Evolutionary conservation across 1,140 invertebrate species (phyloP).

Genomic region (Cataglyphis hispanica): DNA sequence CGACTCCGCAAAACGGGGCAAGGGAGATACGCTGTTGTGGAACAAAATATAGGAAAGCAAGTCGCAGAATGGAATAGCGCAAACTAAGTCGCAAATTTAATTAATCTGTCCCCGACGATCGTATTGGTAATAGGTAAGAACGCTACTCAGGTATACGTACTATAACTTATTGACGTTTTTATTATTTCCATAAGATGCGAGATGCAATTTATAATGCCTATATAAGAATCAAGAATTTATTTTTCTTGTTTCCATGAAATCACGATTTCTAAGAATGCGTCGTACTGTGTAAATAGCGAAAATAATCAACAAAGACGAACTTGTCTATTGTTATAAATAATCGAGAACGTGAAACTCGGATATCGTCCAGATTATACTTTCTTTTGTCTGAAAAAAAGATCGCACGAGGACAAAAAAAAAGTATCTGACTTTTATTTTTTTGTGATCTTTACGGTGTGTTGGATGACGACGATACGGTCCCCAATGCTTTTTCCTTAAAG

Average conservation of each 20-base stretch:
- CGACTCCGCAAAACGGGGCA: constrained; percentile 57
- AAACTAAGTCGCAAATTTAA: constrained; percentile 47
- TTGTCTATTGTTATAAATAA: background rate
- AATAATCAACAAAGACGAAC: background rate
- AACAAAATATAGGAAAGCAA: constrained; percentile 58
- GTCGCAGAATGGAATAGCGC: constrained; percentile 39
- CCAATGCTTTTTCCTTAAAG: constrained; percentile 50
- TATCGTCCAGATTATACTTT: background rate
- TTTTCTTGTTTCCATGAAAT: background rate
- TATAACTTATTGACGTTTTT: constrained; percentile 31
- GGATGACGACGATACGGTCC: constrained; percentile 9
- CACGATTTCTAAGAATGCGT: background rate
- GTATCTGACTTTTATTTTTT: constrained; percentile 74
- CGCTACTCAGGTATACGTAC: background rate
- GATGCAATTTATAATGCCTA: background rate
- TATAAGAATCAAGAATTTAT: constrained; percentile 4
- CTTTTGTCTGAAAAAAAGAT: constrained; percentile 11
- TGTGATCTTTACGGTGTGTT: constrained; percentile 68
- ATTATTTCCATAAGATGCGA: constrained; percentile 2
- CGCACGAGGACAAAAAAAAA: constrained; percentile 36
- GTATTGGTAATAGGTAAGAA: constrained; percentile 26
- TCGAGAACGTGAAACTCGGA: constrained; percentile 1
- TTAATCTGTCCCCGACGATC: constrained; percentile 42
- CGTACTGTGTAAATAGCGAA: constrained; percentile 5
- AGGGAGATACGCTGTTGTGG: constrained; percentile 43